Evolutionary conservation across 2,888 invertebrate species (phyloP).

Genomic region (Dryocosmus kuriphilus): DNA sequence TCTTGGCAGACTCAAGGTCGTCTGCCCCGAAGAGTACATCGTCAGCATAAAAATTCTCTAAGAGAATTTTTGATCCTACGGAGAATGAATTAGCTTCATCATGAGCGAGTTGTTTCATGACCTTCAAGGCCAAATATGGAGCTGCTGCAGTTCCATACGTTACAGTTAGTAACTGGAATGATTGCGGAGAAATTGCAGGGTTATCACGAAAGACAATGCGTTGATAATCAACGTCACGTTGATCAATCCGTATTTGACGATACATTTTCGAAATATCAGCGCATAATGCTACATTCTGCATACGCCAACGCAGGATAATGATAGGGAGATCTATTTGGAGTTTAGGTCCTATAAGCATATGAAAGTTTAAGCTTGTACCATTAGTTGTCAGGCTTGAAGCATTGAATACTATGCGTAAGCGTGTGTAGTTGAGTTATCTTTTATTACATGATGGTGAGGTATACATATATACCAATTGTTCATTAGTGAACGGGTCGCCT

Average conservation of each 20-base stretch:
- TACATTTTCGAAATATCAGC: slow-evolving; percentile 54
- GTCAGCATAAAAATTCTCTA: no score
- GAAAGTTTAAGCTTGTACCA: slow-evolving; percentile 44
- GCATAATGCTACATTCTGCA: not conserved
- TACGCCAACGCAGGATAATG: slow-evolving; percentile 44
- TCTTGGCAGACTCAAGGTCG: not conserved
- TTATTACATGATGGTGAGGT: no score
- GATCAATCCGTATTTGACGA: slow-evolving; percentile 49
- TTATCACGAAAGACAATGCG: slow-evolving; percentile 55
- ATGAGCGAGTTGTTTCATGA: no score
- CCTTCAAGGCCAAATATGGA: no score
- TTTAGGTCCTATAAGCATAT: no score
- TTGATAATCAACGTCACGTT: slow-evolving; percentile 49
- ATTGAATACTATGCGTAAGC: slow-evolving; percentile 44
- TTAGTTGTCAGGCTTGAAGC: slow-evolving; percentile 43
- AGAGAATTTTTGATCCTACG: no score
- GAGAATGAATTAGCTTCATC: no score
- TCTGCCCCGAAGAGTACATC: no score
- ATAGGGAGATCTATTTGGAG: slow-evolving; percentile 31
- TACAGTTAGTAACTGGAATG: no score
- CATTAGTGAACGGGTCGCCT: no score
- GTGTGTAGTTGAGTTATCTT: no score
- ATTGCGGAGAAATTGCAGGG: not conserved
- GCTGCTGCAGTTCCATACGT: no score
- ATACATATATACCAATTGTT: not conserved